phyloP scores from a whole-genome alignment of 2,888 invertebrate species.

The Leuctra nigra region DNA sequence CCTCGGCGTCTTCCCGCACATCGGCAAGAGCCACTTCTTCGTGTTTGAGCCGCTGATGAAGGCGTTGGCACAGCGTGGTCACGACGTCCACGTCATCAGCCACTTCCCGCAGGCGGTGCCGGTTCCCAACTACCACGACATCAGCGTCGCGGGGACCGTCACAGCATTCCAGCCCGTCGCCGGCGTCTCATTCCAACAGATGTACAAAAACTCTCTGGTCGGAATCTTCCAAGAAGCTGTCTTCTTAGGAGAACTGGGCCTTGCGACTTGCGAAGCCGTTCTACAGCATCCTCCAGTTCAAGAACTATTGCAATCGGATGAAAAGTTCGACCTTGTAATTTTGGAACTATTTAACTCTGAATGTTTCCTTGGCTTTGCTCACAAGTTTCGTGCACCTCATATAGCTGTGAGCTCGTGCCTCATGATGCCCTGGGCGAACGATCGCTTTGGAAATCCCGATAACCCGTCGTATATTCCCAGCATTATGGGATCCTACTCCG shows the following conservation, averaged over 20 bases:
- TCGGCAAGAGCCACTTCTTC: constrained; percentile 45
- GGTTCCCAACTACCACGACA: constrained; percentile 38
- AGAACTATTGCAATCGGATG: constrained; percentile 6
- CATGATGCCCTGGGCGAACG: constrained; percentile 28
- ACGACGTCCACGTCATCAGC: constrained; percentile 47
- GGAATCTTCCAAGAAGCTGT: too few relatives aligned
- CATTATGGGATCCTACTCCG: constrained; percentile 29
- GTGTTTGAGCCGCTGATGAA: constrained; percentile 44
- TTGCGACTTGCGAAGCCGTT: neutral
- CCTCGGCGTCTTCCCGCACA: constrained; percentile 44
- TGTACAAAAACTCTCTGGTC: too few relatives aligned
- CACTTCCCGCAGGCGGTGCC: constrained; percentile 39
- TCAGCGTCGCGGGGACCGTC: constrained; percentile 14
- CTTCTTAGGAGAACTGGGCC: too few relatives aligned
- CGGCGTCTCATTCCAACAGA: too few relatives aligned
- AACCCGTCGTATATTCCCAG: constrained; percentile 32
- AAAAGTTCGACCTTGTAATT: constrained; percentile 33
- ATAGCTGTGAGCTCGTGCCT: constrained; percentile 28
- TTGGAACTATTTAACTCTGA: constrained; percentile 34
- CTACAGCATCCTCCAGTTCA: constrained; percentile 15
- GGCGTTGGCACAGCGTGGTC: constrained; percentile 45
- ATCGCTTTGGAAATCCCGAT: constrained; percentile 29
- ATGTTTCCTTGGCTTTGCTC: constrained; percentile 32
- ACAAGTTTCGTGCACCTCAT: constrained; percentile 29
- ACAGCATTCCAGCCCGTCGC: neutral